These are phyloP conservation scores for Periparus ater DNA, from an alignment of 2,797 vertebrate species.

Conservation along the genomic window DNA sequence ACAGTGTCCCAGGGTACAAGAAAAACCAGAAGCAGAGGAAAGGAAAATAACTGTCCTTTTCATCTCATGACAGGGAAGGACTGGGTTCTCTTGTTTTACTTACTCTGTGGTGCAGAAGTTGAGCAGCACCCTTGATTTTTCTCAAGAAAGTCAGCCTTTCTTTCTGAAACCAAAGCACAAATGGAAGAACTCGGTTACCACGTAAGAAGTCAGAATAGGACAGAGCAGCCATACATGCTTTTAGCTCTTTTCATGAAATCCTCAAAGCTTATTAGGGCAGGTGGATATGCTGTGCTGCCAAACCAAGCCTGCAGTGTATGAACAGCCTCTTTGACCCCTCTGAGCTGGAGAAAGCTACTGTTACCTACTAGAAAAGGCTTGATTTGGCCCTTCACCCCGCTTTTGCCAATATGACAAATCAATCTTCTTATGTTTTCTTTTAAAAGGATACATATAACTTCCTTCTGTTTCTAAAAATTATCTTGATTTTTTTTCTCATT, in stretches of 20 bases:
- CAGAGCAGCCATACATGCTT: not conserved
- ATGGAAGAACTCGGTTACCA: not conserved
- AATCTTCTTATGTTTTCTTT: not conserved
- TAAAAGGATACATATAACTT: not conserved
- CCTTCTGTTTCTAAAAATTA: not conserved
- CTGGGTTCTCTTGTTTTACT: not conserved
- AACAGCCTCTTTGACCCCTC: not conserved
- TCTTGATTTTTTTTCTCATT: not conserved
- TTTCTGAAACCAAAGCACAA: conserved; percentile 42
- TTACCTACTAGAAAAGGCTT: not conserved
- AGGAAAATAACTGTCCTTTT: not conserved
- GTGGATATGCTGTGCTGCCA: not conserved
- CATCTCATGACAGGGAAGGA: not conserved
- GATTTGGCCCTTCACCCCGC: not conserved
- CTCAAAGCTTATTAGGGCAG: not conserved
- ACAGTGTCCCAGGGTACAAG: not conserved
- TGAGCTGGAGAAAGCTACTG: not conserved
- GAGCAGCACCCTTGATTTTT: not conserved
- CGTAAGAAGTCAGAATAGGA: not conserved
- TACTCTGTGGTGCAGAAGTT: conserved; percentile 4
- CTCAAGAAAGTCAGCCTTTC: conserved; percentile 5
- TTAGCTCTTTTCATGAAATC: not conserved
- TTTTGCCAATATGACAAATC: not conserved
- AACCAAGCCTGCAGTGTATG: not conserved
- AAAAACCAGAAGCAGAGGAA: not conserved